These are phyloP conservation scores for Hypsibius dujardini DNA, from an alignment of 1,140 invertebrate genomes.

Conservation along the genomic window DNA sequence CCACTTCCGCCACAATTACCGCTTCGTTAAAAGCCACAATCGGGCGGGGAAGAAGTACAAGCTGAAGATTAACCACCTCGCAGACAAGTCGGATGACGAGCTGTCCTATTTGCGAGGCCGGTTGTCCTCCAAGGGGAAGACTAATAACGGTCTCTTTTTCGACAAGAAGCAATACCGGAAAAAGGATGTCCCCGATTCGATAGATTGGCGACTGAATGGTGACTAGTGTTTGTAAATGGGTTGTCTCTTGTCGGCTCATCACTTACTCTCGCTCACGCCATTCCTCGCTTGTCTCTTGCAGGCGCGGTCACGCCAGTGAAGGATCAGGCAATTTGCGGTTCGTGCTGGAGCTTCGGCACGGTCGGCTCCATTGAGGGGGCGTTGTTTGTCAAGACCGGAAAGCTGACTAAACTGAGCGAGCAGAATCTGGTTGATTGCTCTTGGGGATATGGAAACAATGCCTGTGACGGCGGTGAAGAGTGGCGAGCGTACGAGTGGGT, in stretches of 20 bases:
- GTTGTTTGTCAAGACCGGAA: slow-evolving; percentile 53
- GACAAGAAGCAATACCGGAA: slow-evolving; percentile 31
- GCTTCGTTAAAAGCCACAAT: slow-evolving; percentile 68
- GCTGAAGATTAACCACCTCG: slow-evolving; percentile 66
- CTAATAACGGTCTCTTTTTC: slow-evolving; percentile 56
- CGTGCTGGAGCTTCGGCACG: slow-evolving; percentile 89
- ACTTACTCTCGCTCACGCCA: not conserved
- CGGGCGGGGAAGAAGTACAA: slow-evolving; percentile 52
- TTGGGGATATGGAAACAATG: slow-evolving; percentile 89
- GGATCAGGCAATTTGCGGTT: slow-evolving; percentile 77
- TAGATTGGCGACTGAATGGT: slow-evolving; percentile 72
- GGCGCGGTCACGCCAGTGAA: slow-evolving; percentile 76
- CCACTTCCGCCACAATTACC: slow-evolving; percentile 65
- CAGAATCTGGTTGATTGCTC: slow-evolving; percentile 80
- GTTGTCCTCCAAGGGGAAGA: slow-evolving; percentile 41
- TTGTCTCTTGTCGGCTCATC: not conserved
- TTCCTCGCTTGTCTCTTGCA: too few species aligned
- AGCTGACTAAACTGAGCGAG: slow-evolving; percentile 48
- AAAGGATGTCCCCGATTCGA: slow-evolving; percentile 27
- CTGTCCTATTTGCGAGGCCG: slow-evolving; percentile 58
- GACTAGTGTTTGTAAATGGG: slow-evolving; percentile 21
- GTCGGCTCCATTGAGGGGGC: slow-evolving; percentile 80
- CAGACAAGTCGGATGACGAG: slow-evolving; percentile 60
- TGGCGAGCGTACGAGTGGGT: slow-evolving; percentile 80
- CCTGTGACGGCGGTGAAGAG: slow-evolving; percentile 79